Percentiles rank a stretch among this genome's conserved stretches.
phyloP scores from a whole-genome alignment of 2,113 vertebrate species.

The Nymphicus hollandicus region DNA sequence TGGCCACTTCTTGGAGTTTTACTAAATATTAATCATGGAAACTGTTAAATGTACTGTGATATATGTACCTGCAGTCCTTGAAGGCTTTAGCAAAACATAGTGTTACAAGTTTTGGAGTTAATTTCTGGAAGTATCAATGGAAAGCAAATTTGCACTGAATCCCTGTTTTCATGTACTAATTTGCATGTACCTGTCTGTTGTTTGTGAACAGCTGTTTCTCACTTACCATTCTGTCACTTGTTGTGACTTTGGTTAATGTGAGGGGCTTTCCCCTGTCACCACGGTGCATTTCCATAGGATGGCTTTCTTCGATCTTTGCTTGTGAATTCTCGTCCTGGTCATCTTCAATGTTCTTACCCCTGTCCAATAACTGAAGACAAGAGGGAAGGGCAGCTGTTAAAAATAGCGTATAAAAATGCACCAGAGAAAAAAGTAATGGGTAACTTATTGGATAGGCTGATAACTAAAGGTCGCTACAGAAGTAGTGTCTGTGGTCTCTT shows the following conservation, averaged over 20 bases:
- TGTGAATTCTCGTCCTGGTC: background rate
- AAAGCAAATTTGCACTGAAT: background rate
- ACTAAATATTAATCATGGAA: background rate
- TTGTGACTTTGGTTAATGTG: fast-evolving
- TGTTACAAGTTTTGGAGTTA: background rate
- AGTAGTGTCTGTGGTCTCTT: background rate
- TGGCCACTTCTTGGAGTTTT: background rate
- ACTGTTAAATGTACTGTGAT: background rate
- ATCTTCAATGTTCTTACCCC: background rate
- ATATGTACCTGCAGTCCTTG: background rate
- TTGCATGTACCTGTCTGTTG: background rate
- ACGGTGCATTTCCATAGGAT: background rate
- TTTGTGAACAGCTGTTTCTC: background rate
- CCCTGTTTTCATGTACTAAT: background rate
- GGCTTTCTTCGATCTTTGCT: background rate
- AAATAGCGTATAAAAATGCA: background rate
- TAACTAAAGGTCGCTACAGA: background rate
- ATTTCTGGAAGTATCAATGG: background rate
- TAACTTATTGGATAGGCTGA: background rate
- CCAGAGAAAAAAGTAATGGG: background rate
- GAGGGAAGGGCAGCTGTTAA: background rate
- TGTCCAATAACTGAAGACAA: background rate
- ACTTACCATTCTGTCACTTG: background rate
- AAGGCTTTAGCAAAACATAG: background rate
- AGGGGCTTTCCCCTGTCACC: background rate